Base-by-base conservation (phyloP, 2,113 vertebrate species). In the Burhinus bistriatus region DNA sequence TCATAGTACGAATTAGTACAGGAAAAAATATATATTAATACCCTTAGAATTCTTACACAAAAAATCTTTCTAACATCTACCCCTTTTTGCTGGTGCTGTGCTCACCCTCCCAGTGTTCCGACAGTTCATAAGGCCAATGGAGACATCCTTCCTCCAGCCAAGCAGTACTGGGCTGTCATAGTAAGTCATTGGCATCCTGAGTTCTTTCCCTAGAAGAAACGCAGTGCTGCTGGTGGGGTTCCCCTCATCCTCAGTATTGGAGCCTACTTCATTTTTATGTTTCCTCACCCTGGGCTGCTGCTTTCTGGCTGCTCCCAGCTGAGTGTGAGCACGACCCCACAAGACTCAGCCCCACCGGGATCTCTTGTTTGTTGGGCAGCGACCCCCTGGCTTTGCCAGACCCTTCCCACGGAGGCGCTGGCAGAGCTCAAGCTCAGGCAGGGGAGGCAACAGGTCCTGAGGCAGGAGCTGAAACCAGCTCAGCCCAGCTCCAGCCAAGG, bases 111-210 rank as follows among this genome's bases (percentile, higher is more conserved):
- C 40, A 42, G 11, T 19, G 21, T 51, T 15, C 22, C 15, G 38
- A 5, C 22, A 64, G 51, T 21, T 72, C 21, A 12, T 34, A 51
- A 58, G 22, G 32, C 8, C 8, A 65, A 44, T 15, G 12, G 42
- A 40, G 36, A 5, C 14, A 78, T 29, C 36, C 15, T 27, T 57
- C 9, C 22, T 49, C 11, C 21, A 71, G 17, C 6, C 12, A 21
- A 36, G 21, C 19, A 42, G 30, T 51, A 21, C 15, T 42, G 49
- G 26, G 9, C 25, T 32, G 30, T 55, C 55, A 59, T 32, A 76
- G 22, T 0, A 1, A n/a, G 29, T n/a, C 29, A 26, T 10, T 0
- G 1, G 26, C 23, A 0, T 36, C 45, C 65, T 9, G 12, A 40
- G 20, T 9, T 8, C 12, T 4, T 44, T 47, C 42, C n/a, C n/a